Evolutionary conservation across 2,888 invertebrate genomes (phyloP), one percentile per base, ranked within the genome.

Genomic region (Sericinus montela): DNA sequence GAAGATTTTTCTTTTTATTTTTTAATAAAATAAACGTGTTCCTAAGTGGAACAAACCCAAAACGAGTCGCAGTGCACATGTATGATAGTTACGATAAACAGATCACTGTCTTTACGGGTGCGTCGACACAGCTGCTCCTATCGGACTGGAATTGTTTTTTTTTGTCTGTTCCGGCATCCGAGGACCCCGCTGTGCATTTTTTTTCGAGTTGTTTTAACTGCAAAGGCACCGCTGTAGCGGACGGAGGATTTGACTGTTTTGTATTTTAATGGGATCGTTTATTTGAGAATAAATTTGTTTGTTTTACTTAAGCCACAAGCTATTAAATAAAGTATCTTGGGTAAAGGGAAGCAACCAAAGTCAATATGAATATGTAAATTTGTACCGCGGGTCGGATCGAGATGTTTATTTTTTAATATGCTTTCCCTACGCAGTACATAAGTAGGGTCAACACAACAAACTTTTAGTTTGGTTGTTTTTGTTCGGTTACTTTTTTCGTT

Each of bases 21-120:
- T 19, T 19, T 19, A 19, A 19, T 19, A 19, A 25, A 25, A 25
- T 25, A 25, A n/a, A n/a, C n/a, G n/a, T n/a, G n/a, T n/a, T 10
- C 37, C 44, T 36, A 58, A 61, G 59, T 56, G 55, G 59, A 57
- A 50, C 48, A 45, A 14, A 54, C 38, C 56, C 45, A 37, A 45
- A 40, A 23, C 15, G 45, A 43, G 35, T 25, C 37, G 40, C 42
- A 40, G 46, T 15, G 43, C 48, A 48, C 62, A 61, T 60, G 63
- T 67, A 64, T 47, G 23, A 55, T 54, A 58, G 59, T 59, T 67
- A 71, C 67, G 63, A 76, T 76, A 77, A 79, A 77, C 79, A 77
- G 67, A 69, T 63, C 69, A 55, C 64, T 67, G 60, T 65, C 57
- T 44, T 44, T 36, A 39, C 49, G 49, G 55, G 40, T 58, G 60